Evolutionary conservation across 2,888 invertebrate species (phyloP).

Genomic region (Agrochola macilenta): DNA sequence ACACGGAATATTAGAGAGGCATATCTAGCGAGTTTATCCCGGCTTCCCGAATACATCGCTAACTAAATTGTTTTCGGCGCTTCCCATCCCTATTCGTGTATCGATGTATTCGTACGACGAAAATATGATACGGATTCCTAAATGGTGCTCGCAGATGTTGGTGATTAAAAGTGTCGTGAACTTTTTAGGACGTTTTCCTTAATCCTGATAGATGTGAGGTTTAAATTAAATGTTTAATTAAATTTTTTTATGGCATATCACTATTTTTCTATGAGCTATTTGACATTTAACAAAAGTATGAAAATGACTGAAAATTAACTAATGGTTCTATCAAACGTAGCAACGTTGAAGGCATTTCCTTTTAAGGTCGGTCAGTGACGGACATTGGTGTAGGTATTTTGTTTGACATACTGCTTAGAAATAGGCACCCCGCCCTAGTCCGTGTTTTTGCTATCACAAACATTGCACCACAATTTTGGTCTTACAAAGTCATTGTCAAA

Average conservation of each 20-base stretch:
- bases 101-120: constrained; percentile 51
- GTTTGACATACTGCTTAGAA: neutral
- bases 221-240: constrained; percentile 27
- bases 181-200: constrained; percentile 64
- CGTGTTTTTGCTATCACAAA: neutral
- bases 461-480: neutral
- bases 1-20: constrained; percentile 89
- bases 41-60: constrained; percentile 85
- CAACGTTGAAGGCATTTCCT: neutral
- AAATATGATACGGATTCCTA: constrained; percentile 70
- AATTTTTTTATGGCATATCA: constrained; percentile 7
- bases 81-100: constrained; percentile 60
- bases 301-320: neutral
- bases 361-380: neutral
- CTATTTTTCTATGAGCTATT: neutral
- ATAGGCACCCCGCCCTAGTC: neutral
- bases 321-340: neutral
- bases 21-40: constrained; percentile 81
- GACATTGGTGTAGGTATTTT: neutral
- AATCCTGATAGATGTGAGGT: constrained; percentile 46
- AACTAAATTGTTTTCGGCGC: constrained; percentile 86
- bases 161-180: constrained; percentile 72
- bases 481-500: neutral
- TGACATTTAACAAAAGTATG: neutral
- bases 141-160: constrained; percentile 73